Conservation (phyloP, 2,113 vertebrate genomes). For the Thalassarche chlororhynchos region DNA sequence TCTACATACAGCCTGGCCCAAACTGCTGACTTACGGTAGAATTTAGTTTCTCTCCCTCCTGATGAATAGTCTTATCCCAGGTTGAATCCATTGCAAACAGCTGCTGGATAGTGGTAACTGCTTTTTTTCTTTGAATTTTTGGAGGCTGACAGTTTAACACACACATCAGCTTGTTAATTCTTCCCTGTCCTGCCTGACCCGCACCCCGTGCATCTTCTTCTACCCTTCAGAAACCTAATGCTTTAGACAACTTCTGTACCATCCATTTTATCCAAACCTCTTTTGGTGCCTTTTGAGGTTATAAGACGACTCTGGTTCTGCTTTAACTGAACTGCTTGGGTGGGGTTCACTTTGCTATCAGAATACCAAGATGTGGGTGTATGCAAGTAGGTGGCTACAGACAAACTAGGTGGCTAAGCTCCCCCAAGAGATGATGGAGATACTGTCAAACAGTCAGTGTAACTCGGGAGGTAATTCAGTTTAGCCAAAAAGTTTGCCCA, state of each 20-base stretch:
- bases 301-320: background rate
- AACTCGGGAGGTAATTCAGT: background rate
- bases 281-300: background rate
- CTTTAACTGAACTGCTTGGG: background rate
- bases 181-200: background rate
- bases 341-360: background rate
- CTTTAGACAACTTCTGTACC: background rate
- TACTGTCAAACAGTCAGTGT: background rate
- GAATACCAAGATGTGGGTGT: background rate
- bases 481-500: background rate
- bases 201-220: background rate
- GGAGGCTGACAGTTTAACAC: background rate
- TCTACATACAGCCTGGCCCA: background rate
- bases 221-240: background rate
- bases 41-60: background rate
- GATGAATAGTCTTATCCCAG: too few relatives aligned
- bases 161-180: background rate
- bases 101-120: background rate
- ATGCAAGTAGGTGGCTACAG: background rate
- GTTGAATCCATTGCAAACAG: background rate
- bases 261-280: background rate
- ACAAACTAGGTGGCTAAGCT: background rate
- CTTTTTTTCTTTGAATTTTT: background rate
- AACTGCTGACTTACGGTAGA: background rate
- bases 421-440: background rate